Percentiles rank a stretch among this genome's conserved stretches.
Evolutionary conservation across 2,888 invertebrate species (phyloP).

Genomic region (Mesoligia furuncula): DNA sequence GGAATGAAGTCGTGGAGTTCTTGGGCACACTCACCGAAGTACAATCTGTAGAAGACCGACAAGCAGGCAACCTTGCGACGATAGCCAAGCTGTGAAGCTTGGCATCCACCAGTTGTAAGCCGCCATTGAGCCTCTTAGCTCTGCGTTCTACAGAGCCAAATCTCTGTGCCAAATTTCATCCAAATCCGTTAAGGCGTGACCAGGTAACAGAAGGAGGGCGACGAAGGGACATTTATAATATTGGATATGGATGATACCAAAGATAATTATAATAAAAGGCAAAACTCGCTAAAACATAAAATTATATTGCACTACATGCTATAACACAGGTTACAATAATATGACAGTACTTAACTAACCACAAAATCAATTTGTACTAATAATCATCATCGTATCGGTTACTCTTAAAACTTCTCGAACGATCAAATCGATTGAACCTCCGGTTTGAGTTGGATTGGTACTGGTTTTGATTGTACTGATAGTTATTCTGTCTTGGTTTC

Average conservation of each 20-base stretch:
- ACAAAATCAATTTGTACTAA: conserved; percentile 9
- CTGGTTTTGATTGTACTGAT: conserved; percentile 67
- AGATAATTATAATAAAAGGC: conserved; percentile 23
- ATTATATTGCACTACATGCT: conserved; percentile 50
- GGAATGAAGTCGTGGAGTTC: too few species aligned
- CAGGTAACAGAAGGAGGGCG: neutral
- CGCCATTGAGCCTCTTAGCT: too few species aligned
- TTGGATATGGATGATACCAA: neutral
- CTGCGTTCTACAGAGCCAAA: too few species aligned
- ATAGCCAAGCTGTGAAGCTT: too few species aligned
- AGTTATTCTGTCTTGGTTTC: conserved; percentile 69
- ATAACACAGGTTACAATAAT: conserved; percentile 40
- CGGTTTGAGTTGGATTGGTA: conserved; percentile 67
- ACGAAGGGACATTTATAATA: too few species aligned
- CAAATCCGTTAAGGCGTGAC: neutral
- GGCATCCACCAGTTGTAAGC: too few species aligned
- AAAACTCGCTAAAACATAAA: conserved; percentile 11
- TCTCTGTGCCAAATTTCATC: neutral
- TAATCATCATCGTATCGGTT: conserved; percentile 61
- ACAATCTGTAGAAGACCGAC: too few species aligned
- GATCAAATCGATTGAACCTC: conserved; percentile 50
- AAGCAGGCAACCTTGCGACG: too few species aligned
- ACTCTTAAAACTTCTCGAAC: conserved; percentile 35
- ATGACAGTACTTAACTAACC: conserved; percentile 14
- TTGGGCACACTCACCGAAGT: too few species aligned